Conservation (phyloP, 1,140 invertebrate genomes). For the Drosophila sproati region DNA sequence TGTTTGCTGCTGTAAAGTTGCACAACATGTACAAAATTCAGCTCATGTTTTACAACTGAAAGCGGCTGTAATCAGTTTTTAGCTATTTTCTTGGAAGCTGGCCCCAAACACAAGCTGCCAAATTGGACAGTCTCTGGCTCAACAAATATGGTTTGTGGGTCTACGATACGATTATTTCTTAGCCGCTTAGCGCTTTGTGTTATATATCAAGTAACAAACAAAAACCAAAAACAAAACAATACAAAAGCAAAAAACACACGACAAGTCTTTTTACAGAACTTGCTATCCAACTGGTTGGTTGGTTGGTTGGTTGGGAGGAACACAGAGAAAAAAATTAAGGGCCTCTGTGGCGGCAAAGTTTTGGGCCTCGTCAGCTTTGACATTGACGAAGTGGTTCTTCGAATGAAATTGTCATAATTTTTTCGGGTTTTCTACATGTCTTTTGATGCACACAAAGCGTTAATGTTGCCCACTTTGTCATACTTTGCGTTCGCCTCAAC, state of each 20-base stretch:
- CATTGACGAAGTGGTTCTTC: conserved; percentile 82
- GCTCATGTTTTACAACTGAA: conserved; percentile 49
- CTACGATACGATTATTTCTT: conserved; percentile 46
- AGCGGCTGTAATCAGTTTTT: conserved; percentile 58
- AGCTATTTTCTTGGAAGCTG: conserved; percentile 55
- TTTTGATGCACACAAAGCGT: conserved; percentile 78
- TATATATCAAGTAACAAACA: conserved; percentile 37
- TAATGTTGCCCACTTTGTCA: conserved; percentile 83
- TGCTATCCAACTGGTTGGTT: conserved; percentile 34
- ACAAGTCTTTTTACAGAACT: conserved; percentile 64
- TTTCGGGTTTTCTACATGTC: conserved; percentile 75
- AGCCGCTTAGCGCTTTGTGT: conserved; percentile 52
- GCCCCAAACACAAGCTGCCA: conserved; percentile 26
- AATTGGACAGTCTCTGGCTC: conserved; percentile 48
- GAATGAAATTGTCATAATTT: conserved; percentile 83
- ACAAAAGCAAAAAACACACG: conserved; percentile 23
- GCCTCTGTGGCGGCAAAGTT: background rate
- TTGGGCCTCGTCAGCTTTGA: conserved; percentile 63
- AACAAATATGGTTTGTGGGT: conserved; percentile 11
- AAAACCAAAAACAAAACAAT: background rate
- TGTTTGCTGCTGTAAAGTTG: conserved; percentile 50
- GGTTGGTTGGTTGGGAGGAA: too few relatives aligned
- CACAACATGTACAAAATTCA: conserved; percentile 66
- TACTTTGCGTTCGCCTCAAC: conserved; percentile 64
- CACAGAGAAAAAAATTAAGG: conserved; percentile 17